phyloP scores from a whole-genome alignment of 2,113 vertebrate species.

The Dicentrarchus labrax region DNA sequence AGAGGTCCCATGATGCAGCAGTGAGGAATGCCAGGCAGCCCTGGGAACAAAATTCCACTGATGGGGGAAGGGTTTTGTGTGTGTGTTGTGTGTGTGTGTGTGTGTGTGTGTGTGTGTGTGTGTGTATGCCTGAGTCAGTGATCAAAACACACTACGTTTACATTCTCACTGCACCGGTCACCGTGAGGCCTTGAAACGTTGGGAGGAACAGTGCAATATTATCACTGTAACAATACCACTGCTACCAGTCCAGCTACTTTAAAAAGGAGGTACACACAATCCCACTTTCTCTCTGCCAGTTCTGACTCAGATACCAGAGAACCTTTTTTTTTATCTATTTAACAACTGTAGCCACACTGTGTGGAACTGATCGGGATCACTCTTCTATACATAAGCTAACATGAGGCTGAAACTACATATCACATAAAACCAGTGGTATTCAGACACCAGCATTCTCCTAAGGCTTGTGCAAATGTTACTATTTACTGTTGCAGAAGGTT shows the following conservation, averaged over 20 bases:
- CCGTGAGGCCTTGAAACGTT: background rate
- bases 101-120: slow-evolving; percentile 27
- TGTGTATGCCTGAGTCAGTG: background rate
- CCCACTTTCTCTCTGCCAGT: background rate
- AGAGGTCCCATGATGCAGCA: slow-evolving; percentile 71
- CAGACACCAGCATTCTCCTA: background rate
- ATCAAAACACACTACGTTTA: slow-evolving; percentile 10
- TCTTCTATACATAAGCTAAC: background rate
- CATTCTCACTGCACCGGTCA: slow-evolving; percentile 3
- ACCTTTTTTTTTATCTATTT: background rate
- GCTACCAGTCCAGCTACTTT: background rate
- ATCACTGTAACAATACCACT: background rate
- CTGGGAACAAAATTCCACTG: slow-evolving; percentile 81
- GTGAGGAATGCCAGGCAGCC: slow-evolving; percentile 77
- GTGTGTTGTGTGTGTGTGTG: slow-evolving; percentile 14
- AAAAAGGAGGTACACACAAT: background rate
- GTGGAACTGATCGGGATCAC: background rate
- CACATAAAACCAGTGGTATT: background rate
- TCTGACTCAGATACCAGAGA: background rate
- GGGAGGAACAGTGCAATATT: background rate
- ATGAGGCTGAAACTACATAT: background rate
- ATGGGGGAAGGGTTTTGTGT: slow-evolving; percentile 68
- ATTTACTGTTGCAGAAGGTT: too few relatives aligned
- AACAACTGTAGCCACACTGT: background rate
- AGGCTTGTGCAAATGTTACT: too few relatives aligned